Evolutionary conservation across 2,113 vertebrate genomes (phyloP).

Genomic region (Nothobranchius kuhntae): DNA sequence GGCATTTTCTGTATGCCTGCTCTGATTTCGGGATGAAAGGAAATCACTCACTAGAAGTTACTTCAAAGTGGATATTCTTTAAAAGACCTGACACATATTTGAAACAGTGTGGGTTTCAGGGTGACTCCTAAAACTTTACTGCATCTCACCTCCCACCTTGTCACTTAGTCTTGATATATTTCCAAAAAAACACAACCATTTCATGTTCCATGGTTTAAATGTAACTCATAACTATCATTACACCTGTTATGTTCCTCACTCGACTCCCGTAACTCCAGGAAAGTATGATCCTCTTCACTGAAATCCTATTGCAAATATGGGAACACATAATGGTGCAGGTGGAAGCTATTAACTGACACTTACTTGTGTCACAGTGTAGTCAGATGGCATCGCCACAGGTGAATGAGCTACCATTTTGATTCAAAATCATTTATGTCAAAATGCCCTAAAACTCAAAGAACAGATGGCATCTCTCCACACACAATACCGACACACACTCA

Average conservation of each 20-base stretch:
- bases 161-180: not conserved
- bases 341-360: constrained; percentile 32
- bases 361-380: constrained; percentile 36
- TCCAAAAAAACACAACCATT: not conserved
- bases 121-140: constrained; percentile 11
- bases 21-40: constrained; percentile 12
- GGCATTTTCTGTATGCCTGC: constrained; percentile 7
- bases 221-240: constrained; percentile 6
- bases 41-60: constrained; percentile 6
- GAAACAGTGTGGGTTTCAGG: constrained; percentile 11
- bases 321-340: not conserved
- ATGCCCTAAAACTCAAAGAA: constrained; percentile 20
- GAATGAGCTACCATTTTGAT: constrained; percentile 36
- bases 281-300: constrained; percentile 12
- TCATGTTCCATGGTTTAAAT: constrained; percentile 6
- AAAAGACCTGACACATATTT: constrained; percentile 8
- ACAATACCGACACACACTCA: constrained; percentile 18
- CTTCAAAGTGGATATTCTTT: constrained; percentile 16
- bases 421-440: constrained; percentile 35
- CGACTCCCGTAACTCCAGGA: constrained; percentile 22
- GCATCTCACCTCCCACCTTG: not conserved
- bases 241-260: constrained; percentile 1
- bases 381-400: constrained; percentile 59
- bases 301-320: constrained; percentile 11
- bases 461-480: constrained; percentile 58